Evolutionary conservation across 2,113 vertebrate species (phyloP), one percentile per base, ranked within the genome.

Genomic region (Martes martes): DNA sequence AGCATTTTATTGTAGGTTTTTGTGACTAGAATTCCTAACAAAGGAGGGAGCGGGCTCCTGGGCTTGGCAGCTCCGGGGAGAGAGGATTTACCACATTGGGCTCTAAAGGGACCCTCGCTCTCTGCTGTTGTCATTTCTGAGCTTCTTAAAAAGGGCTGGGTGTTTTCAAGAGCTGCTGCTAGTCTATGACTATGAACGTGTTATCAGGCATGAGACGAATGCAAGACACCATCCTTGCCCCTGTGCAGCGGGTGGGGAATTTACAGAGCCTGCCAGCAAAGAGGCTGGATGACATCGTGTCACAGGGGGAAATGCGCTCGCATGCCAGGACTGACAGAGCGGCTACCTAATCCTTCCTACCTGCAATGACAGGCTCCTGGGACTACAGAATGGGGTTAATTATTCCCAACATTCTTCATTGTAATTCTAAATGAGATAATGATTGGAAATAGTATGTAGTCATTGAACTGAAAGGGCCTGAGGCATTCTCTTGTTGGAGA

Each of bases 1-100:
- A 96, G 97, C 96, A 95, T 97, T 98, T 98, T 97, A 98, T 96
- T 94, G 81, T 96, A 63, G 97, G 95, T 89, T 71, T 97, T 96
- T 95, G 91, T 94, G 96, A 89, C 0, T 0, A 90, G 96, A 90
- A 96, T 39, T 52, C 36, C 67, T 83, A 74, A 96, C 95, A 96
- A 96, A 97, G 91, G 96, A 92, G 3, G 3, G 19, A 93, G 93
- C 26, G 45, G 94, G 85, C 90, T 89, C 96, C 83, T 39, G 78
- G 69, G 94, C 59, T 88, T 91, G 94, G 90, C 95, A 78, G 88
- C 95, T 96, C 84, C 1, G 6, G 0, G 1, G 55, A 91, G 74
- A 85, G 83, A 92, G 90, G 92, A 95, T 97, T 97, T 96, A 92
- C 93, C 86, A 80, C 57, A 0, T 9, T 8, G 2, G 87, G 47